Evolutionary conservation across 2,797 vertebrate species (phyloP).

Genomic region (Acrossocheilus fasciatus): DNA sequence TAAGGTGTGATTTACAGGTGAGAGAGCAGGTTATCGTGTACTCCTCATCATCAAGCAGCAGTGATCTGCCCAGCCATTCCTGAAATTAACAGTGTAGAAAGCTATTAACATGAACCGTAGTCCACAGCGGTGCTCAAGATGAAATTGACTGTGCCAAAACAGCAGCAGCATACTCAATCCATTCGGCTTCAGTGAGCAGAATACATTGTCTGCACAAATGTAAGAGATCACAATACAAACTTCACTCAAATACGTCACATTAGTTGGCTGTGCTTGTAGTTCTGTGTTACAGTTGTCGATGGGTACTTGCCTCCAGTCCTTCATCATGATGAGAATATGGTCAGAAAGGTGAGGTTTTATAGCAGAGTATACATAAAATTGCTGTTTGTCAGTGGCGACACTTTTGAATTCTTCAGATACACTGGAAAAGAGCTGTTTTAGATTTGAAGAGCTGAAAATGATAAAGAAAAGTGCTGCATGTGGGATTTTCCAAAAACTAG

Average conservation of each 20-base stretch:
- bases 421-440: neutral
- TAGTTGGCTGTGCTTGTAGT: neutral
- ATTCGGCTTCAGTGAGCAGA: neutral
- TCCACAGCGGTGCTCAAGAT: constrained; percentile 40
- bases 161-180: constrained; percentile 18
- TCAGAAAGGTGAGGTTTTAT: neutral
- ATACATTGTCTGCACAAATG: constrained; percentile 28
- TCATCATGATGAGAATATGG: neutral
- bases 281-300: neutral
- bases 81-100: constrained; percentile 53
- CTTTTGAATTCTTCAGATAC: neutral
- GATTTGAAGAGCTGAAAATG: neutral
- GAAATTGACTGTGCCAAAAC: constrained; percentile 42
- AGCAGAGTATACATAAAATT: neutral
- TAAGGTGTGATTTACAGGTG: constrained; percentile 20
- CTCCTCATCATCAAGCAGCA: constrained; percentile 37
- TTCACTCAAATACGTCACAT: neutral
- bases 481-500: neutral
- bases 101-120: constrained; percentile 44
- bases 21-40: constrained; percentile 16
- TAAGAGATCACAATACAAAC: neutral
- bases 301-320: neutral
- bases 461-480: neutral
- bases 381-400: neutral
- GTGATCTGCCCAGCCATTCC: constrained; percentile 48